A percentile compares a stretch with the other conserved stretches of the same genome.
Conservation (phyloP, 2,888 invertebrate species). For the Tetheella fluctuosa region DNA sequence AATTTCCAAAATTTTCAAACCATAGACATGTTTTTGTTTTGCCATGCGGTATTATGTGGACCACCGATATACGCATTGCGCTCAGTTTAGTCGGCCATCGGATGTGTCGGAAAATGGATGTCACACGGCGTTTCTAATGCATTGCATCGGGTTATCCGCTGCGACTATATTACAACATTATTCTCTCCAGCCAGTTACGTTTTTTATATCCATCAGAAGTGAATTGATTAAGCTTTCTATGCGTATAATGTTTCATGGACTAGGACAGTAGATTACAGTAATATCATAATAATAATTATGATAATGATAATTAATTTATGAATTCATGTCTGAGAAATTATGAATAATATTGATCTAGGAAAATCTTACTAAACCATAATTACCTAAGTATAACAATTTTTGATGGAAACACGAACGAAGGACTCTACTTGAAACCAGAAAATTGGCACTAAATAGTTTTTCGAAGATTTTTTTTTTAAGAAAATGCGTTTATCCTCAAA, state of each 20-base stretch:
- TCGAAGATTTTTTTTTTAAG: too few relatives aligned
- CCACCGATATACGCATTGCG: constrained; percentile 12
- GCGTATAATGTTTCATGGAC: not conserved
- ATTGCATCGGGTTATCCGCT: not conserved
- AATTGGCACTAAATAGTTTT: not conserved
- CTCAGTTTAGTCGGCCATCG: constrained; percentile 8
- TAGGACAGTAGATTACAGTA: not conserved
- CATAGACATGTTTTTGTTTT: not conserved
- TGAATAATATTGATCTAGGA: too few relatives aligned
- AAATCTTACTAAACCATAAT: too few relatives aligned
- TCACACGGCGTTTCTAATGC: constrained; percentile 8
- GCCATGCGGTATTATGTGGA: not conserved
- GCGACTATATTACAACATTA: not conserved
- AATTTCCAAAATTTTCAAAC: not conserved
- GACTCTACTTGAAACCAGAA: too few relatives aligned
- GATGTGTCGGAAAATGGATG: constrained; percentile 6
- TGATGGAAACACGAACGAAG: not conserved
- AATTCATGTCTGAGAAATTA: too few relatives aligned
- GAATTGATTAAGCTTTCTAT: not conserved
- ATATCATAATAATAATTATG: not conserved
- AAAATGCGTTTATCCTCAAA: too few relatives aligned
- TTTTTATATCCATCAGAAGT: not conserved
- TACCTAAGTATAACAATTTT: too few relatives aligned
- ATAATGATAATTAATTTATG: too few relatives aligned
- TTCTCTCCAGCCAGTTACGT: not conserved